A percentile compares a stretch with the other conserved stretches of the same genome.
Evolutionary conservation across 2,888 invertebrate genomes (phyloP).

Genomic region (Choristoneura rosaceana): DNA sequence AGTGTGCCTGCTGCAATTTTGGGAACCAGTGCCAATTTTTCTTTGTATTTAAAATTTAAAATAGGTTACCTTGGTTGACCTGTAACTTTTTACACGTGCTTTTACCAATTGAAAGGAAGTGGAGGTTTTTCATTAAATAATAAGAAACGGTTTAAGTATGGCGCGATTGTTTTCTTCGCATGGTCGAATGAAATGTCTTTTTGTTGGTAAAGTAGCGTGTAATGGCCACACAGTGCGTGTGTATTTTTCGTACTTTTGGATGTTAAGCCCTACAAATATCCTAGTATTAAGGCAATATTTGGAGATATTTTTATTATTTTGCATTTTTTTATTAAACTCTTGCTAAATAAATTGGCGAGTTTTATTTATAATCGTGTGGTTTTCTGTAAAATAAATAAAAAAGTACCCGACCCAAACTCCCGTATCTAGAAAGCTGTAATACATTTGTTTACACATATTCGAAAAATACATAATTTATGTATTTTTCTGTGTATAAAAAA

Average conservation of each 20-base stretch:
- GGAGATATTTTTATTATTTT: constrained; percentile 85
- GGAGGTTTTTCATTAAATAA: neutral
- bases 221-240: constrained; percentile 55
- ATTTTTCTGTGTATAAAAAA: no score
- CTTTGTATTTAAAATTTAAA: constrained; percentile 43
- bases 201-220: constrained; percentile 20
- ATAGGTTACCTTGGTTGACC: constrained; percentile 31
- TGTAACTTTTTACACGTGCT: constrained; percentile 8
- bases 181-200: constrained; percentile 1
- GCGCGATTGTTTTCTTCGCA: neutral
- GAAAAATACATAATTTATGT: no score
- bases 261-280: constrained; percentile 72
- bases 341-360: constrained; percentile 71
- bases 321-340: constrained; percentile 86
- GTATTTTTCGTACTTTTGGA: constrained; percentile 78
- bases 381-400: neutral
- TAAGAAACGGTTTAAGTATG: neutral
- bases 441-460: no score
- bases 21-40: constrained; percentile 62
- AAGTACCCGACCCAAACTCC: no score
- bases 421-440: no score
- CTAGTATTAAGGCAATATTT: constrained; percentile 83
- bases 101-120: constrained; percentile 23
- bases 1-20: constrained; percentile 39
- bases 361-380: constrained; percentile 50